Percentiles rank a stretch among this genome's conserved stretches.
Conservation (phyloP, 2,113 vertebrate genomes). For the Osmerus eperlanus region DNA sequence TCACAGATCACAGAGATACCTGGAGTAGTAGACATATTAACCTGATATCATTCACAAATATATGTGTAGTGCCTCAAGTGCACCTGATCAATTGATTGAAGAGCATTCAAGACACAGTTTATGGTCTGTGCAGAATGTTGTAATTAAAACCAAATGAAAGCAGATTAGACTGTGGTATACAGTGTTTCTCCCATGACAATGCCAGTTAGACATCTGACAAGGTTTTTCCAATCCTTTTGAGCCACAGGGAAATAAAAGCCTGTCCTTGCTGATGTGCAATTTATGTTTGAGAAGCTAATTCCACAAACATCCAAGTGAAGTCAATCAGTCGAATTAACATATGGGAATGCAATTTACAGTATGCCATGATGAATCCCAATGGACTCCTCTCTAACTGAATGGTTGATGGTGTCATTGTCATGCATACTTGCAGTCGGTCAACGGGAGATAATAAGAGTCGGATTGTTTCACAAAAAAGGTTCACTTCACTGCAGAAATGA, state of each 20-base stretch:
- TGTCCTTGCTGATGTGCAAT: not conserved
- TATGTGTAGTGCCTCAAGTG: conserved; percentile 6
- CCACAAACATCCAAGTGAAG: conserved; percentile 7
- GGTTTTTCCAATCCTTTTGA: conserved; percentile 6
- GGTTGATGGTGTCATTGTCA: not conserved
- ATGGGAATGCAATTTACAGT: not conserved
- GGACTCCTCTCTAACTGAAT: not conserved
- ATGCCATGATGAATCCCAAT: not conserved
- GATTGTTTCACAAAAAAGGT: no score
- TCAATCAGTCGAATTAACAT: conserved; percentile 19
- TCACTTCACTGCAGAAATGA: no score
- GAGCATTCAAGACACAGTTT: conserved; percentile 8
- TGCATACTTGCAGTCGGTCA: conserved; percentile 1
- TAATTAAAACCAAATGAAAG: conserved; percentile 40
- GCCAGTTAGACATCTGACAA: conserved; percentile 19
- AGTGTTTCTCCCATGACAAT: conserved; percentile 5
- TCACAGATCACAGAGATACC: no score
- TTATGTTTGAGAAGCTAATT: conserved; percentile 13
- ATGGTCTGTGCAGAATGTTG: conserved; percentile 10
- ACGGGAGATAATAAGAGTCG: no score
- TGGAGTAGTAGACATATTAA: no score
- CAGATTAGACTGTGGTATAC: conserved; percentile 15
- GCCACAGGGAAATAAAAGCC: conserved; percentile 11
- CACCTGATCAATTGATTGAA: conserved; percentile 21
- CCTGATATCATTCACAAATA: not conserved